A percentile compares a stretch with the other conserved stretches of the same genome.
Evolutionary conservation across 2,113 vertebrate genomes (phyloP).

Genomic region (Andinoacara biseriatus): DNA sequence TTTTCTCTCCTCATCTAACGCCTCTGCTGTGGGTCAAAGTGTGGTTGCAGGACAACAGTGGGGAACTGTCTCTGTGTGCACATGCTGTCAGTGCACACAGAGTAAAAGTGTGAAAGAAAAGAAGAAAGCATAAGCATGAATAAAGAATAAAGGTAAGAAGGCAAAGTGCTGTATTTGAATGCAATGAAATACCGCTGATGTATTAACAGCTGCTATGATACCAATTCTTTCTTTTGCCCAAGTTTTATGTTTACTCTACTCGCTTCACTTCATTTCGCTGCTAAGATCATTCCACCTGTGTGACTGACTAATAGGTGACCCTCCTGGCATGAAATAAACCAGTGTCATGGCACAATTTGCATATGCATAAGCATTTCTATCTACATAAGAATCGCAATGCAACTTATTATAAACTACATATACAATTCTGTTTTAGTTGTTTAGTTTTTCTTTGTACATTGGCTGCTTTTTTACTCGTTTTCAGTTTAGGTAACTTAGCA

Average conservation of each 20-base stretch:
- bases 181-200: neutral
- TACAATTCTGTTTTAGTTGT: neutral
- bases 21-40: constrained; percentile 29
- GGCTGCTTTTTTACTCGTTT: no score
- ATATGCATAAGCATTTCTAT: neutral
- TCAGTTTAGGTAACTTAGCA: no score
- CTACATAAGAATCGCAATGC: neutral
- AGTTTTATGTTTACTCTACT: neutral
- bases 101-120: neutral
- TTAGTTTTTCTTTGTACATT: no score
- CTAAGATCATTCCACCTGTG: neutral
- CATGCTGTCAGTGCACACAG: neutral
- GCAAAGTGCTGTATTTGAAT: neutral
- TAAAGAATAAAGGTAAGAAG: neutral
- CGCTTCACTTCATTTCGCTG: neutral
- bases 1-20: constrained; percentile 3
- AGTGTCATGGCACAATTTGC: neutral
- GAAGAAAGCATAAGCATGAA: neutral
- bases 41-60: constrained; percentile 2
- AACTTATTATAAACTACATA: neutral
- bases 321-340: neutral
- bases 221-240: neutral
- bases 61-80: neutral
- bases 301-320: neutral
- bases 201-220: neutral